Evolutionary conservation across 2,888 invertebrate genomes (phyloP).

Genomic region (Idaea aversata): DNA sequence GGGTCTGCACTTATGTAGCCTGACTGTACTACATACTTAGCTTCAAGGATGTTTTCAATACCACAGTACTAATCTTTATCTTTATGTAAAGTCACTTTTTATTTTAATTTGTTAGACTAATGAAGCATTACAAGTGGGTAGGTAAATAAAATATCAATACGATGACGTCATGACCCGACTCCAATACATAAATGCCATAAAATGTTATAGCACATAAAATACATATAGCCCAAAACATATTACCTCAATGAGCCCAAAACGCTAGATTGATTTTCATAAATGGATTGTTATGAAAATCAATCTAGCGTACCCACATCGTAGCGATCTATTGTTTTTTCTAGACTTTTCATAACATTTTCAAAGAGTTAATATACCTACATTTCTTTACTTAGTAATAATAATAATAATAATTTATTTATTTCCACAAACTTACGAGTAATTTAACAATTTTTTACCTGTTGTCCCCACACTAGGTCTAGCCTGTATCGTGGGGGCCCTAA

Average conservation of each 20-base stretch:
- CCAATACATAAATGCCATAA: not conserved
- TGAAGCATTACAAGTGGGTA: not conserved
- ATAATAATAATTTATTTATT: no score
- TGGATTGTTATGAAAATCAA: not conserved
- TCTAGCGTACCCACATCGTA: not conserved
- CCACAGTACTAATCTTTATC: not conserved
- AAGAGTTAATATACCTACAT: not conserved
- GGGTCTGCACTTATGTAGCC: no score
- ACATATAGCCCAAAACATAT: not conserved
- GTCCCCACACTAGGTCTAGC: no score
- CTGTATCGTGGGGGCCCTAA: no score
- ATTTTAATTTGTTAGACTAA: not conserved
- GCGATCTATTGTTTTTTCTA: not conserved
- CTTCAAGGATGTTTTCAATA: not conserved
- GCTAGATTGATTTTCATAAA: no score
- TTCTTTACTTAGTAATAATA: no score
- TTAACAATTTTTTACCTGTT: no score
- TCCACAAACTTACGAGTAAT: no score
- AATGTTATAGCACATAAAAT: not conserved
- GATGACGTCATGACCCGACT: not conserved
- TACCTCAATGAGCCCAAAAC: no score
- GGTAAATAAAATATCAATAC: not conserved
- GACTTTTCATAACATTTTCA: not conserved
- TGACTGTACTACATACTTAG: not conserved
- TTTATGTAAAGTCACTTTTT: not conserved